A percentile compares a stretch with the other conserved stretches of the same genome.
These are phyloP conservation scores for Lissonota sp. DNA, from an alignment of 2,888 invertebrate genomes.

Conservation along the genomic window DNA sequence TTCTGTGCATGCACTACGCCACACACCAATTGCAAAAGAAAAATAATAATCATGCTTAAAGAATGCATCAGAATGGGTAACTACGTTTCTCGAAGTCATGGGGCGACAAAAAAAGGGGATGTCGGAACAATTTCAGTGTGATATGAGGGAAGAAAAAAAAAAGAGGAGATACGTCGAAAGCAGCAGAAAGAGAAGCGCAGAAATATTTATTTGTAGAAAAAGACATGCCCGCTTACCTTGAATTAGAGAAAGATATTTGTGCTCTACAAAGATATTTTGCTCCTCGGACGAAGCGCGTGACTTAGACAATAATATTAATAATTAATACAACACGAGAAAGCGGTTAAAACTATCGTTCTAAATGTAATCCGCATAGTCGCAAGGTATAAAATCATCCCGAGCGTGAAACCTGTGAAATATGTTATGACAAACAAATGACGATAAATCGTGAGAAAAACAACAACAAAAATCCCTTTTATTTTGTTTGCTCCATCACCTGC, in stretches of 20 bases:
- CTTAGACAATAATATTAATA: background rate
- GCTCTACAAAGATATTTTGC: conserved; percentile 53
- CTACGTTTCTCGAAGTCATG: background rate
- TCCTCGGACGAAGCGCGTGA: conserved; percentile 48
- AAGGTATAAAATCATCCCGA: background rate
- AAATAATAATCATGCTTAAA: conserved; percentile 65
- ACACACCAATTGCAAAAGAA: conserved; percentile 64
- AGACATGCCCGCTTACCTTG: conserved; percentile 68
- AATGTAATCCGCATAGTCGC: background rate
- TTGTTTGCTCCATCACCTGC: conserved; percentile 71
- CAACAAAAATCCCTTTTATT: background rate
- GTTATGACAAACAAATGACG: conserved; percentile 15
- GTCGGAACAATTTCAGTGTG: background rate
- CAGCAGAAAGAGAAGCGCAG: background rate
- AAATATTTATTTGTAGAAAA: conserved; percentile 20
- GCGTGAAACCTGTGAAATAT: conserved; percentile 22
- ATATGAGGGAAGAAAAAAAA: background rate
- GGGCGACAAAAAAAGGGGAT: too few relatives aligned
- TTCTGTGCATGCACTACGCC: conserved; percentile 81
- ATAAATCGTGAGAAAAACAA: background rate
- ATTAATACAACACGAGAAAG: background rate
- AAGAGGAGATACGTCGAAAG: background rate
- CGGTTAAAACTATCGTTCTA: background rate
- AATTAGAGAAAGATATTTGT: conserved; percentile 49
- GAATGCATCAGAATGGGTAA: background rate